Evolutionary conservation across 64 coral and sea anemone species (phyloP).

Genomic region (Porites australiensis): DNA sequence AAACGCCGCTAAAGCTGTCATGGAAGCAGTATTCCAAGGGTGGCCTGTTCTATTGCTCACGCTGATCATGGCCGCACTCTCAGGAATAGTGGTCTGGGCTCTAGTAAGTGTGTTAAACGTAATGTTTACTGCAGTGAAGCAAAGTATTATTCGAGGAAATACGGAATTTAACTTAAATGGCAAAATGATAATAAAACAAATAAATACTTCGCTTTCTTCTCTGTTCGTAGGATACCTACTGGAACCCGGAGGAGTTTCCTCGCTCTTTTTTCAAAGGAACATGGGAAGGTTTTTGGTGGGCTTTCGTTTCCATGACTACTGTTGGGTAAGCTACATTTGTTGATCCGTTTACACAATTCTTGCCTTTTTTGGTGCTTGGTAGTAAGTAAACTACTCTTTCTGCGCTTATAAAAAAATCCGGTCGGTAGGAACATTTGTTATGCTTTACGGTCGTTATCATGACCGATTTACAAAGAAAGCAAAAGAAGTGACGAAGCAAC

Average conservation of each 20-base stretch:
- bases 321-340: constrained; percentile 81
- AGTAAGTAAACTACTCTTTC: too few relatives aligned
- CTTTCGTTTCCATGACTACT: constrained; percentile 99
- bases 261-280: constrained; percentile 97
- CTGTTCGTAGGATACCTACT: constrained; percentile 88
- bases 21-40: constrained; percentile 97
- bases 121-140: neutral
- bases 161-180: too few relatives aligned
- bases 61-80: constrained; percentile 94
- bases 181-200: too few relatives aligned
- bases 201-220: too few relatives aligned
- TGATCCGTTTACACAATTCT: too few relatives aligned
- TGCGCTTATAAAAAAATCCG: too few relatives aligned
- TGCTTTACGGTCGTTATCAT: too few relatives aligned
- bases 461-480: too few relatives aligned
- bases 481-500: too few relatives aligned
- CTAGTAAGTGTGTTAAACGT: constrained; percentile 60
- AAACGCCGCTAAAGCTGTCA: constrained; percentile 93
- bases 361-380: too few relatives aligned
- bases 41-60: constrained; percentile 97
- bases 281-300: constrained; percentile 99
- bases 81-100: constrained; percentile 99
- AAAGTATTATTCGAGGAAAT: too few relatives aligned
- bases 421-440: too few relatives aligned
- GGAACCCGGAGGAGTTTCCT: constrained; percentile 99